phyloP scores from a whole-genome alignment of 2,113 vertebrate species.

The Ahaetulla prasina region DNA sequence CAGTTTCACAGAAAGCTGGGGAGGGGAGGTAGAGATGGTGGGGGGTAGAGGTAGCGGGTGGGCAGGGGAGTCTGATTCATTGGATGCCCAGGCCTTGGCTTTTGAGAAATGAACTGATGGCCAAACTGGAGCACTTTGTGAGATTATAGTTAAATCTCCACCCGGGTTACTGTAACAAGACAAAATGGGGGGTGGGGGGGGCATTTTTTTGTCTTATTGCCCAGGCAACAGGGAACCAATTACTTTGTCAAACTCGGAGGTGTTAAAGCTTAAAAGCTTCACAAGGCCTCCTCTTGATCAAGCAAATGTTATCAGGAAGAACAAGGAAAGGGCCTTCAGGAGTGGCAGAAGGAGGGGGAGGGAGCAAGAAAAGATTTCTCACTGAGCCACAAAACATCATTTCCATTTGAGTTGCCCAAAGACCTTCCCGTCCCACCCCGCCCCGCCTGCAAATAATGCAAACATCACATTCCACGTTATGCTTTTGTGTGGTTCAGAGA shows the following conservation, averaged over 20 bases:
- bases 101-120: constrained; percentile 57
- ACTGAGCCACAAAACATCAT: constrained; percentile 44
- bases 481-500: constrained; percentile 56
- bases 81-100: constrained; percentile 14
- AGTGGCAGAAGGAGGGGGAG: constrained; percentile 9
- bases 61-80: fast-evolving
- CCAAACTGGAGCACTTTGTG: constrained; percentile 55
- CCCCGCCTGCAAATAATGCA: constrained; percentile 40
- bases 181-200: constrained; percentile 64
- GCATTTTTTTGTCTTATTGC: constrained; percentile 62
- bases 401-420: constrained; percentile 50
- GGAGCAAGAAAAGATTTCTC: constrained; percentile 25
- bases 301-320: constrained; percentile 41
- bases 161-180: constrained; percentile 63
- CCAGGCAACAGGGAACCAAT: constrained; percentile 65
- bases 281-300: constrained; percentile 43
- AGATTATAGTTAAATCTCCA: constrained; percentile 61
- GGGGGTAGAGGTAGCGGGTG: background rate
- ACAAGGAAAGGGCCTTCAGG: constrained; percentile 36
- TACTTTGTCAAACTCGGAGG: constrained; percentile 58
- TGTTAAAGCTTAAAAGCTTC: constrained; percentile 53
- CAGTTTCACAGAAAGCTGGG: constrained; percentile 55
- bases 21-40: constrained; percentile 1
- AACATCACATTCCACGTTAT: constrained; percentile 44
- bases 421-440: constrained; percentile 16